Evolutionary conservation across 1,140 invertebrate genomes (phyloP).

Genomic region (Propsilocerus akamusi): DNA sequence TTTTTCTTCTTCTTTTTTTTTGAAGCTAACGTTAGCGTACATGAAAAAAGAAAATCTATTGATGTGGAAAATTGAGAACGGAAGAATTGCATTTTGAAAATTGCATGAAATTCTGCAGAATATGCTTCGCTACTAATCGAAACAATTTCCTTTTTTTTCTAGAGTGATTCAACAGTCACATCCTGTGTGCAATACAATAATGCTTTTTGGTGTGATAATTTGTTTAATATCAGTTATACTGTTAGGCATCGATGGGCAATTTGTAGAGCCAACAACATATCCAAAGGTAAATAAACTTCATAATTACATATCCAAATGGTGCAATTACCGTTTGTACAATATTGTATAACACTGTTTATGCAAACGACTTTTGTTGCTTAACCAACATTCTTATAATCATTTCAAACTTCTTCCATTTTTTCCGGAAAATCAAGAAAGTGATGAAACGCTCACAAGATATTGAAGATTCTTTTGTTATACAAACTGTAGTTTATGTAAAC

Average conservation of each 20-base stretch:
- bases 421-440: no score
- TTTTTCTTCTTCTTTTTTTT: not conserved
- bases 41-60: not conserved
- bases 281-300: conserved; percentile 21
- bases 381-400: no score
- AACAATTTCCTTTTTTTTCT: conserved; percentile 18
- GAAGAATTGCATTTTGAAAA: not conserved
- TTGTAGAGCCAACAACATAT: conserved; percentile 55
- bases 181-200: conserved; percentile 92
- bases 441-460: no score
- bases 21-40: not conserved
- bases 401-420: no score
- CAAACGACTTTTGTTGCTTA: no score
- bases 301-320: not conserved
- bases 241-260: conserved; percentile 72
- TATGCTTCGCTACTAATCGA: no score
- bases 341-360: no score
- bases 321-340: no score
- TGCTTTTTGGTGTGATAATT: conserved; percentile 83
- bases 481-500: no score
- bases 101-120: no score
- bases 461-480: no score
- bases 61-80: not conserved
- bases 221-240: conserved; percentile 83
- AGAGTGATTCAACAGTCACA: conserved; percentile 94